Percentiles rank a stretch among this genome's conserved stretches.
Evolutionary conservation across 2,113 vertebrate species (phyloP).

Genomic region (Oenanthe oenanthe): DNA sequence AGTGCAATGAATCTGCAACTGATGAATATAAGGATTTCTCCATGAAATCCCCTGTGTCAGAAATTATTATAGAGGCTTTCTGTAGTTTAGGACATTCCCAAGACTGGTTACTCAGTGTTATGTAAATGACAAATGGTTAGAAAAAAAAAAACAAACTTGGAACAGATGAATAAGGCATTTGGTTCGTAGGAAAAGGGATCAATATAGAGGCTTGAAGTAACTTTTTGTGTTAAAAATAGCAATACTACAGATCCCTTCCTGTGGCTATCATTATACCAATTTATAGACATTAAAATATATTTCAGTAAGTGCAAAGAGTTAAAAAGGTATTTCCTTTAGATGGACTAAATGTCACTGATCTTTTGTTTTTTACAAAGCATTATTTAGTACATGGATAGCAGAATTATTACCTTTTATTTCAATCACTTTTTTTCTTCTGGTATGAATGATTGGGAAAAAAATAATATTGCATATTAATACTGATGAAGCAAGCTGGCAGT

Average conservation of each 20-base stretch:
- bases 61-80: conserved; percentile 86
- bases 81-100: conserved; percentile 84
- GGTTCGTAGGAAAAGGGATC: conserved; percentile 66
- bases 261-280: conserved; percentile 26
- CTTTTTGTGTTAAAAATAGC: conserved; percentile 64
- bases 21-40: conserved; percentile 84
- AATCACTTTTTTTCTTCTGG: neutral
- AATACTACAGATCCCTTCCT: conserved; percentile 10
- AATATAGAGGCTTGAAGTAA: conserved; percentile 50
- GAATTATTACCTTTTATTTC: neutral
- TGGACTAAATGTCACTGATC: neutral
- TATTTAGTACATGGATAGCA: neutral
- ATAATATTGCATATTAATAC: neutral
- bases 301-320: neutral
- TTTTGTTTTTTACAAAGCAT: conserved; percentile 3
- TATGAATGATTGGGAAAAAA: neutral
- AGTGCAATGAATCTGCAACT: conserved; percentile 82
- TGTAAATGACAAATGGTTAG: conserved; percentile 80
- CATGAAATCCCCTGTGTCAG: conserved; percentile 77
- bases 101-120: conserved; percentile 82
- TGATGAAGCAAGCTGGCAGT: neutral
- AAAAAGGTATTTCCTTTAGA: neutral
- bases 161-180: conserved; percentile 71
- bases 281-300: neutral
- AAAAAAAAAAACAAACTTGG: conserved; percentile 63